Evolutionary conservation across 2,797 vertebrate species (phyloP).

Genomic region (Cuniculus paca): DNA sequence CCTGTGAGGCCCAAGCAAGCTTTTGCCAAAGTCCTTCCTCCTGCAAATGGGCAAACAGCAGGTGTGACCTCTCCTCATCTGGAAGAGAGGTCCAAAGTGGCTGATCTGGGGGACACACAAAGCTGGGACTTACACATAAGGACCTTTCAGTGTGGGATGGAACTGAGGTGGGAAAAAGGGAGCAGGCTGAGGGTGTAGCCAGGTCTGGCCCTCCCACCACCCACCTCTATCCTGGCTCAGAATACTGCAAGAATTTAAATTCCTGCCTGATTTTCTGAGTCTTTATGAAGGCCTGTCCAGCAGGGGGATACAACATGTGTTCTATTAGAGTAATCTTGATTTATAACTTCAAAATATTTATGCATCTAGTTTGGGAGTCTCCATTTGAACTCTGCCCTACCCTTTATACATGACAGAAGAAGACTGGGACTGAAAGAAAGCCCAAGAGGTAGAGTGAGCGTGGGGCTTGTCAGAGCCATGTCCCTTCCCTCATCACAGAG

Average conservation of each 20-base stretch:
- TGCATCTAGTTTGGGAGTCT: background rate
- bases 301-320: background rate
- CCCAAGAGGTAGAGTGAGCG: background rate
- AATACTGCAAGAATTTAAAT: background rate
- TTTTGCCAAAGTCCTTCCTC: background rate
- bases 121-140: background rate
- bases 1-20: background rate
- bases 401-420: background rate
- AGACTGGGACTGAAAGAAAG: background rate
- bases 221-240: background rate
- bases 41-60: background rate
- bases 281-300: background rate
- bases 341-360: slow-evolving; percentile 12
- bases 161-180: background rate
- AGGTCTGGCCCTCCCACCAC: accelerated
- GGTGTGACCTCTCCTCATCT: background rate
- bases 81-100: background rate
- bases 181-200: background rate
- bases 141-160: background rate
- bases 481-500: background rate
- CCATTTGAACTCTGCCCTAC: background rate
- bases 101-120: background rate
- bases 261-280: background rate
- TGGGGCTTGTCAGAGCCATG: background rate
- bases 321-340: background rate